phyloP scores from a whole-genome alignment of 2,888 invertebrate species.

The Meteorus colon region DNA sequence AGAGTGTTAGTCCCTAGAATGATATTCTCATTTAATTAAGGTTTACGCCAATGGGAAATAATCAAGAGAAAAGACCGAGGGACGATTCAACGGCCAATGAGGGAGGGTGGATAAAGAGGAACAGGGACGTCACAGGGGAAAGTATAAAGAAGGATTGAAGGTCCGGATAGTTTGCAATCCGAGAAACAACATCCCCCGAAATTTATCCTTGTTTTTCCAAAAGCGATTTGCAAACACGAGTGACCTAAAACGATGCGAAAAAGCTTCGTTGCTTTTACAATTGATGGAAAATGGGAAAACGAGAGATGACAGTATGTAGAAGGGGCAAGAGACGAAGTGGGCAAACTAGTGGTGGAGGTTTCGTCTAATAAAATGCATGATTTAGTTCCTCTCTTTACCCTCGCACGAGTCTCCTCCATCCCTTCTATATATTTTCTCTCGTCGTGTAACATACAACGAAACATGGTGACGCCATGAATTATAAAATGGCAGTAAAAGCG shows the following conservation, averaged over 20 bases:
- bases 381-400: slow-evolving; percentile 61
- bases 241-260: slow-evolving; percentile 44
- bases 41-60: slow-evolving; percentile 64
- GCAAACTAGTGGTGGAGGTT: slow-evolving; percentile 47
- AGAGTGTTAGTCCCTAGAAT: not conserved
- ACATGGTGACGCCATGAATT: slow-evolving; percentile 71
- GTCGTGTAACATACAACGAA: slow-evolving; percentile 57
- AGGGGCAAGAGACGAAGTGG: slow-evolving; percentile 52
- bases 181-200: slow-evolving; percentile 5
- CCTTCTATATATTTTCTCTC: slow-evolving; percentile 62
- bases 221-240: slow-evolving; percentile 26
- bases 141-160: not conserved
- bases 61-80: slow-evolving; percentile 58
- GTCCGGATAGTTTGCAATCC: slow-evolving; percentile 9
- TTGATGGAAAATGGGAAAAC: slow-evolving; percentile 50
- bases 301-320: slow-evolving; percentile 39
- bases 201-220: slow-evolving; percentile 18
- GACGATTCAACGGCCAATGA: slow-evolving; percentile 16
- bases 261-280: slow-evolving; percentile 56
- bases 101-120: not conserved
- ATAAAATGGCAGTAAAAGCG: slow-evolving; percentile 73
- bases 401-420: slow-evolving; percentile 50
- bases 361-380: slow-evolving; percentile 69
- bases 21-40: slow-evolving; percentile 56
- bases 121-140: not conserved